Percentiles rank a stretch among this genome's conserved stretches.
Evolutionary conservation across 2,888 invertebrate species (phyloP).

Genomic region (Cataglyphis livida): DNA sequence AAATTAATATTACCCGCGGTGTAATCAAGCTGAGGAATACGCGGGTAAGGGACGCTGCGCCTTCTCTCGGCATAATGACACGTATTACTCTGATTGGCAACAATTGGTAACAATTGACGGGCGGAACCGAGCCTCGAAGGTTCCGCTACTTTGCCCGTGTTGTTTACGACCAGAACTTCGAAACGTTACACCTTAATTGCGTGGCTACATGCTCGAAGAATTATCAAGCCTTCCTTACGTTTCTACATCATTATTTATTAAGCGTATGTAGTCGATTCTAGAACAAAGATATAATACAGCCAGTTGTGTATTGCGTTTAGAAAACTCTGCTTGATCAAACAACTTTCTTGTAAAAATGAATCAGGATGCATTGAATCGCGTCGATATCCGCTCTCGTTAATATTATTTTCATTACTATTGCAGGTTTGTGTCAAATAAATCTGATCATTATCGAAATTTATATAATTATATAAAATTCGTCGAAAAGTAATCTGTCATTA

Average conservation of each 20-base stretch:
- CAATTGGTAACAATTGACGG: conserved; percentile 85
- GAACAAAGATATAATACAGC: conserved; percentile 16
- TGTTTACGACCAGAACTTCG: conserved; percentile 83
- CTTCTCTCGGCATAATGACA: conserved; percentile 78
- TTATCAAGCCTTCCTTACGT: conserved; percentile 77
- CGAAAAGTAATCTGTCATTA: neutral
- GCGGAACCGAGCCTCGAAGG: conserved; percentile 81
- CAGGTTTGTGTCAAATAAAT: neutral
- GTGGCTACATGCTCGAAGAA: conserved; percentile 79
- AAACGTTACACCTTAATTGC: conserved; percentile 82
- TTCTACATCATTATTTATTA: conserved; percentile 68
- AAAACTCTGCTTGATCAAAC: conserved; percentile 7
- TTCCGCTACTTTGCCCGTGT: conserved; percentile 83
- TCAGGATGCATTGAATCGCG: neutral
- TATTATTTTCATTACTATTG: neutral
- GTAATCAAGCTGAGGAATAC: conserved; percentile 71
- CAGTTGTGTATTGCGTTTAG: conserved; percentile 14
- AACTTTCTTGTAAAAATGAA: conserved; percentile 7
- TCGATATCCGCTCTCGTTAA: conserved; percentile 7
- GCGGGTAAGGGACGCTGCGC: conserved; percentile 65
- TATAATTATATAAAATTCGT: neutral
- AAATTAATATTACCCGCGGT: conserved; percentile 77
- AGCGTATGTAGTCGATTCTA: conserved; percentile 43
- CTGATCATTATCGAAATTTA: neutral
- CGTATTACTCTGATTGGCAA: conserved; percentile 84